A percentile compares a stretch with the other conserved stretches of the same genome.
Conservation (phyloP, 2,113 vertebrate genomes). For the Piaya cayana region DNA sequence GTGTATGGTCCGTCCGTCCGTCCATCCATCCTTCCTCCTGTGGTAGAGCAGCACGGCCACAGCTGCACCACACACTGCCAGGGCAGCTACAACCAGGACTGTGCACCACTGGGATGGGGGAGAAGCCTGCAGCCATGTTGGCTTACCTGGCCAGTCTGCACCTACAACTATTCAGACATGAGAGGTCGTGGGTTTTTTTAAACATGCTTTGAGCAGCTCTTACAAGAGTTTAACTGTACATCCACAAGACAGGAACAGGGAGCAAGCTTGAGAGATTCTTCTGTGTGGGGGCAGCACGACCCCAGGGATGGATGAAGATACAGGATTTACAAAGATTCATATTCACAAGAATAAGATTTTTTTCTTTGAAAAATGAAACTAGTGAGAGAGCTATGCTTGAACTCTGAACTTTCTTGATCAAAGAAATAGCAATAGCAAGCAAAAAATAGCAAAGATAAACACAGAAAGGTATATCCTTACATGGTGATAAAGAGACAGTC, state of each 20-base stretch:
- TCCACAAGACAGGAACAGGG: background rate
- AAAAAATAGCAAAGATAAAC: background rate
- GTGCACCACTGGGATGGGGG: background rate
- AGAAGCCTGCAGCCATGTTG: background rate
- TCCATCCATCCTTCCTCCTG: background rate
- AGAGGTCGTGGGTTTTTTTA: background rate
- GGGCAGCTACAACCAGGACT: background rate
- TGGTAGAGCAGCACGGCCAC: accelerated
- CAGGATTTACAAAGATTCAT: background rate
- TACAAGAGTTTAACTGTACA: background rate
- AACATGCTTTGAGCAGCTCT: background rate
- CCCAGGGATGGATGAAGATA: background rate
- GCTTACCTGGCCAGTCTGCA: background rate
- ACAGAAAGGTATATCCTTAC: background rate
- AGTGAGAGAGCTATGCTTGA: background rate
- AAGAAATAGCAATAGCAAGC: background rate
- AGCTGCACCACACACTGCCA: background rate
- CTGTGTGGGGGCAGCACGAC: background rate
- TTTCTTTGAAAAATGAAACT: background rate
- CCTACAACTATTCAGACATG: background rate
- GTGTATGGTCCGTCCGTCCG: accelerated
- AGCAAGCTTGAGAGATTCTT: background rate
- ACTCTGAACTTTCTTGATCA: background rate
- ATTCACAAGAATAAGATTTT: background rate
- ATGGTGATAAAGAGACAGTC: background rate